phyloP scores from a whole-genome alignment of 2,113 vertebrate species.

The Calidris pugnax region DNA sequence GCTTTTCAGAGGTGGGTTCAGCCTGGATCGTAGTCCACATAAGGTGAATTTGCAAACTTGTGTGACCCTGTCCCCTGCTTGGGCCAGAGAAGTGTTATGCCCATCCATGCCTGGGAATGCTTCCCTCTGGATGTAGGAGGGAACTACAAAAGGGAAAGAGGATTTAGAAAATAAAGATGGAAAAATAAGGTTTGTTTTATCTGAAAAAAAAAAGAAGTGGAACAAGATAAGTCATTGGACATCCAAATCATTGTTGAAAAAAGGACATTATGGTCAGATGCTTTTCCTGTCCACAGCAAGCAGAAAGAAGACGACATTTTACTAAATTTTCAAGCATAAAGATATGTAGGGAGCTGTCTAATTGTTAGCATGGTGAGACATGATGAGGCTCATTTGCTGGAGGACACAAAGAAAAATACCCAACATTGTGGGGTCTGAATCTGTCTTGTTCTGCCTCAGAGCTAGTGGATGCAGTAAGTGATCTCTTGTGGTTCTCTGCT shows the following conservation, averaged over 20 bases:
- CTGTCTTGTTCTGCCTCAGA: not conserved
- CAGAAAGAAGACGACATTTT: not conserved
- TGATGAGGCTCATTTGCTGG: conserved; percentile 19
- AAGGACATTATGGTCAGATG: not conserved
- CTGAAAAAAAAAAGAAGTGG: not conserved
- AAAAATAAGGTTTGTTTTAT: not conserved
- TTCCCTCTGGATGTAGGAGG: not conserved
- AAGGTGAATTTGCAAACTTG: not conserved
- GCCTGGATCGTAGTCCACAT: rapidly evolving
- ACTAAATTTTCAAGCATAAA: conserved; percentile 8
- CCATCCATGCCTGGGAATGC: not conserved
- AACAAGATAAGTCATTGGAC: not conserved
- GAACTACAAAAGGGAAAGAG: conserved; percentile 8
- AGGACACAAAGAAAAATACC: conserved; percentile 17
- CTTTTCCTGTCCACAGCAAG: not conserved
- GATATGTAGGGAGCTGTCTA: not conserved
- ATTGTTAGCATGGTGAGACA: conserved; percentile 2
- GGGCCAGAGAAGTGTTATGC: not conserved
- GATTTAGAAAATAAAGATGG: not conserved
- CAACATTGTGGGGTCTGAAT: not conserved
- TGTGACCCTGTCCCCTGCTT: not conserved
- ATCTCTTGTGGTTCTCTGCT: conserved; percentile 9
- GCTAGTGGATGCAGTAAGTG: not conserved
- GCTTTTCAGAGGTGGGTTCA: not conserved
- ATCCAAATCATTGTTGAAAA: not conserved